Base-by-base conservation (phyloP, 2,888 invertebrate species). In the Incurvaria masculella region DNA sequence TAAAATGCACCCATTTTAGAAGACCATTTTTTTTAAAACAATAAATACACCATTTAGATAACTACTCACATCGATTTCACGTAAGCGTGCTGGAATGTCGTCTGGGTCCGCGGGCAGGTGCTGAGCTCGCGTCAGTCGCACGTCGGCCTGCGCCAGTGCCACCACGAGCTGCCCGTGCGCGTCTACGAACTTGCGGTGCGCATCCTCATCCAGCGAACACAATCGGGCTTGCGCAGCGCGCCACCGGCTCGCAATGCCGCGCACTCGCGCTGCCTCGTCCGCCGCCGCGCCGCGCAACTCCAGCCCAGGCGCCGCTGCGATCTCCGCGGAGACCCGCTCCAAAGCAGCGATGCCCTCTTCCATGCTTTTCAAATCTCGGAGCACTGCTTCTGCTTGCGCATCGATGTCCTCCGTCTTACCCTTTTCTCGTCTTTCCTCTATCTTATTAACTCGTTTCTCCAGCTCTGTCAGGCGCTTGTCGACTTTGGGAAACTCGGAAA, bases 121-220 rank as follows among this genome's bases (percentile, higher is more conserved):
- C 57, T 89, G 80, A 2, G 88, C 67, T 49, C 89, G 81, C 0
- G 89, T 89, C 16, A 93, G 68, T 33, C 85, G 75, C 0, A 87
- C 86, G 57, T 91, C 89, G 1, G 89, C 80, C 56, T 85, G 84
- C 0, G 87, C 86, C 19, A 92, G 65, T 2, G 84, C 83, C 11
- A 89, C 81, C 0, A 91, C 81, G 0, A 89, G 86, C 23, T 81
- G 81, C 4, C 87, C 85, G 50, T 91, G 91, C 14, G 86, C 86
- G 2, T 83, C 80, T 14, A 85, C 81, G 58, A 91, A 89, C 56
- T 87, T 87, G 1, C 84, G 74, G 56, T 85, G 86, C 1, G 82
- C 70, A 51, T 83, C 82, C 0, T 79, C 79, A 2, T 84, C 81
- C 1, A 88, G 79, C 0, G 80, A 76, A 48, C 81, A 72, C 26